Evolutionary conservation across 2,888 invertebrate genomes (phyloP).

Genomic region (Macrostomum cliftonense): DNA sequence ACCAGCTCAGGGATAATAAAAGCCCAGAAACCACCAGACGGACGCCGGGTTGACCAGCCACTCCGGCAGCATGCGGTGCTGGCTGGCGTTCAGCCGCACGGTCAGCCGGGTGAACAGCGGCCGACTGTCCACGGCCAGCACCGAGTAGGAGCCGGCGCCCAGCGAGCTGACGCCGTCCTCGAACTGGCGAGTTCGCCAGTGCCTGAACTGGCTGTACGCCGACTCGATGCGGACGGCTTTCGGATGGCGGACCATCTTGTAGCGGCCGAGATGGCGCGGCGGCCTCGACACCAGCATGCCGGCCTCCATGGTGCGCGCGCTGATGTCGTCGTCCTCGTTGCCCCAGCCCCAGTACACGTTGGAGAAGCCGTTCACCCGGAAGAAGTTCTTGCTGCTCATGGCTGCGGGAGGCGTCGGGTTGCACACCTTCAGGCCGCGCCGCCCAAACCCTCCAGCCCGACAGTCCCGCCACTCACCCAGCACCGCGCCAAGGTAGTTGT

Average conservation of each 20-base stretch:
- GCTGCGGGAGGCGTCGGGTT: conserved; percentile 18
- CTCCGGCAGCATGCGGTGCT: too few relatives aligned
- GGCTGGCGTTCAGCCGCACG: too few relatives aligned
- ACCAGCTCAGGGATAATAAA: too few relatives aligned
- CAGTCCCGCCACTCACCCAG: conserved; percentile 24
- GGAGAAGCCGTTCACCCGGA: conserved; percentile 40
- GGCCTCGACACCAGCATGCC: conserved; percentile 39
- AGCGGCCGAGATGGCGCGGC: conserved; percentile 36
- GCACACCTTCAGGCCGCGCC: background rate
- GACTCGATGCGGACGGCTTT: conserved; percentile 22
- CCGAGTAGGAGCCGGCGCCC: too few relatives aligned
- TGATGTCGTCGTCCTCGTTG: conserved; percentile 32
- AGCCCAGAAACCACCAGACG: too few relatives aligned
- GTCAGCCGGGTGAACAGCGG: too few relatives aligned
- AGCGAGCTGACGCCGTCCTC: conserved; percentile 7
- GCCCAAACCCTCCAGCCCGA: conserved; percentile 39
- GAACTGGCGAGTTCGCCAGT: conserved; percentile 1
- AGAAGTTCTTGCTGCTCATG: conserved; percentile 33
- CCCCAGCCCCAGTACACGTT: conserved; percentile 40
- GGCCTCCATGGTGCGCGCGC: conserved; percentile 30
- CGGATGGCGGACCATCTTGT: conserved; percentile 31
- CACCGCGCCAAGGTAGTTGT: conserved; percentile 39
- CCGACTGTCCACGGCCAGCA: too few relatives aligned
- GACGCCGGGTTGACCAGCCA: too few relatives aligned
- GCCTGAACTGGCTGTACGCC: conserved; percentile 2